phyloP scores from a whole-genome alignment of 2,888 invertebrate species.

The Perdita meconis region DNA sequence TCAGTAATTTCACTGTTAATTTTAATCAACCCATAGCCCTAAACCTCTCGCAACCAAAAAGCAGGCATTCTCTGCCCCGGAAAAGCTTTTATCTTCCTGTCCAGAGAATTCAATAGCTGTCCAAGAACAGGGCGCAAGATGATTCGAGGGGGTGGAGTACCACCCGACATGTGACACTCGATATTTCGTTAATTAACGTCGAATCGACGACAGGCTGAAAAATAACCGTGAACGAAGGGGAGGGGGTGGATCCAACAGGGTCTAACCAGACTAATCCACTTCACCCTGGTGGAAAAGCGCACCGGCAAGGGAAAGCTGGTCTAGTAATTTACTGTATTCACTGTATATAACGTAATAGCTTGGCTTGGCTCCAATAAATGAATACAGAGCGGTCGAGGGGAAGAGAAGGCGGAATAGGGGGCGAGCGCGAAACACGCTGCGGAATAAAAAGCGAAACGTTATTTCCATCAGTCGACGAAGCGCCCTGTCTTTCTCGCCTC shows the following conservation, averaged over 20 bases:
- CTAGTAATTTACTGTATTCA: slow-evolving; percentile 63
- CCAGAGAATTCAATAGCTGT: too few relatives aligned
- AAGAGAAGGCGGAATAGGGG: neutral
- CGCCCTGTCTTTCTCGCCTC: neutral
- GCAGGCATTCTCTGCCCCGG: too few relatives aligned
- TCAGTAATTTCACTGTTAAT: too few relatives aligned
- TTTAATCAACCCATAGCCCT: too few relatives aligned
- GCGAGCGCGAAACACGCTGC: slow-evolving; percentile 45
- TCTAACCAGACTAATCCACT: slow-evolving; percentile 47
- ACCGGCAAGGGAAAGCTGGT: slow-evolving; percentile 28
- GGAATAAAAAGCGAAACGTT: slow-evolving; percentile 55
- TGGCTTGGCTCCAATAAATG: slow-evolving; percentile 63
- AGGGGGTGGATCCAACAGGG: neutral
- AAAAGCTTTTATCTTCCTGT: too few relatives aligned
- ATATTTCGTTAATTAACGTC: slow-evolving; percentile 53
- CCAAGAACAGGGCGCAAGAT: neutral
- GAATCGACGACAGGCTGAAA: slow-evolving; percentile 35
- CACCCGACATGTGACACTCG: slow-evolving; percentile 11
- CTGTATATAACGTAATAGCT: slow-evolving; percentile 54
- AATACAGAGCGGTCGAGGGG: slow-evolving; percentile 44
- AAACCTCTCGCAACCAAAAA: too few relatives aligned
- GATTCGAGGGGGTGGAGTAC: slow-evolving; percentile 7
- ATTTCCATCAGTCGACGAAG: slow-evolving; percentile 44
- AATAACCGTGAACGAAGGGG: slow-evolving; percentile 46
- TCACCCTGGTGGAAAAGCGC: slow-evolving; percentile 35